These are phyloP conservation scores for Rachycentron canadum DNA, from an alignment of 2,797 vertebrate species.

Conservation along the genomic window DNA sequence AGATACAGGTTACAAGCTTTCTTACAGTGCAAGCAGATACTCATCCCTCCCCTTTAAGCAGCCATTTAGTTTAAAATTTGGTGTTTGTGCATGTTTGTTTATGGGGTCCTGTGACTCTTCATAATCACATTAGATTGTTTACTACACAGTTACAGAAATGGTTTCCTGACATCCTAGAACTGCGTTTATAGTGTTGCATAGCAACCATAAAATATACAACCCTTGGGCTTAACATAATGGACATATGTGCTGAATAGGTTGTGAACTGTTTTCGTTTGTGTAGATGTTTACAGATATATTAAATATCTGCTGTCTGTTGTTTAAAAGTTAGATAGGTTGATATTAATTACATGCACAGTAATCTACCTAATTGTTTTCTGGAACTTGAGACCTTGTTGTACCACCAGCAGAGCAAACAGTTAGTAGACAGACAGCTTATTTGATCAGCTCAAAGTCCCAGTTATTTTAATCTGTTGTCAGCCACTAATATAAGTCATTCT, in stretches of 20 bases:
- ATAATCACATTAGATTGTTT: constrained; percentile 36
- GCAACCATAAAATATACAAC: constrained; percentile 5
- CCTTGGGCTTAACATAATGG: constrained; percentile 1
- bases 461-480: not conserved
- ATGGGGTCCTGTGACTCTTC: constrained; percentile 27
- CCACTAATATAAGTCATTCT: not conserved
- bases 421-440: constrained; percentile 1
- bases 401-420: not conserved
- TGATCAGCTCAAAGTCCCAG: not conserved
- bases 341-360: constrained; percentile 7
- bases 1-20: not conserved
- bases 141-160: constrained; percentile 10
- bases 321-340: constrained; percentile 1
- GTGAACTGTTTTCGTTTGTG: constrained; percentile 1
- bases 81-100: not conserved
- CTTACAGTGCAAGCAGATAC: not conserved
- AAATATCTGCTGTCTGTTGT: constrained; percentile 5
- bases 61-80: constrained; percentile 14
- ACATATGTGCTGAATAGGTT: constrained; percentile 17
- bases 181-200: constrained; percentile 11
- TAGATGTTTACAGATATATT: constrained; percentile 23
- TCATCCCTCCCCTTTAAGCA: not conserved
- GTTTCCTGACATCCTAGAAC: constrained; percentile 8
- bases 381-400: not conserved
- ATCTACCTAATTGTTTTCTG: not conserved